Evolutionary conservation across 92 coral and sea anemone species (phyloP), one percentile per base, ranked within the genome.

Genomic region (Actinostola sp.): DNA sequence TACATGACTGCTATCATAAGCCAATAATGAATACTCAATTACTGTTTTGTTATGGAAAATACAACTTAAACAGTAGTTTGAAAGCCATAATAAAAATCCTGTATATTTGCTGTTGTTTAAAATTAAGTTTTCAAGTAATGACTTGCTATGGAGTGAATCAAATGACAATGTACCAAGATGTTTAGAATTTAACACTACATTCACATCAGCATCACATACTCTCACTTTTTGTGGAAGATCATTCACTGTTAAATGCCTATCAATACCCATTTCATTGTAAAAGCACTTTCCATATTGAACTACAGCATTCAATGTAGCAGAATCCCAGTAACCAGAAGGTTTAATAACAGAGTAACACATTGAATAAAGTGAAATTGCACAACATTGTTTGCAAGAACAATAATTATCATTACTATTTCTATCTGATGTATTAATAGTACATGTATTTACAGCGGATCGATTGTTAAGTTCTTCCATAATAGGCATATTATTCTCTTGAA

Each of bases 331-430:
- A 73, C 48, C 62, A 45, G 82, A 81, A 48, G 86, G 67, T 81
- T 71, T 57, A 73, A 80, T 62, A 41, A 80, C 42, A 0, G 79
- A 78, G 67, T 78, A 78, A 80, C 81, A 80, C 39, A 79, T 51
- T 44, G 85, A 80, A 63, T 80, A 80, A 71, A 80, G 61, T 25
- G 57, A 65, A 56, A 71, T 56, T 58, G 78, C 80, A 71, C 26
- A 61, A 67, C 80, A 79, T 27, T 71, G 79, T 42, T 63, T 27
- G n/a, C n/a, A n/a, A n/a, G n/a, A n/a, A n/a, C n/a, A n/a, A n/a
- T n/a, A n/a, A n/a, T n/a, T n/a, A n/a, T n/a, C n/a, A n/a, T n/a
- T n/a, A n/a, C n/a, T n/a, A n/a, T n/a, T n/a, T n/a, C n/a, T n/a
- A n/a, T n/a, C n/a, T n/a, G n/a, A n/a, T n/a, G n/a, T n/a, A n/a